Evolutionary conservation across 2,888 invertebrate genomes (phyloP).

Genomic region (Oxyteleia sp.): DNA sequence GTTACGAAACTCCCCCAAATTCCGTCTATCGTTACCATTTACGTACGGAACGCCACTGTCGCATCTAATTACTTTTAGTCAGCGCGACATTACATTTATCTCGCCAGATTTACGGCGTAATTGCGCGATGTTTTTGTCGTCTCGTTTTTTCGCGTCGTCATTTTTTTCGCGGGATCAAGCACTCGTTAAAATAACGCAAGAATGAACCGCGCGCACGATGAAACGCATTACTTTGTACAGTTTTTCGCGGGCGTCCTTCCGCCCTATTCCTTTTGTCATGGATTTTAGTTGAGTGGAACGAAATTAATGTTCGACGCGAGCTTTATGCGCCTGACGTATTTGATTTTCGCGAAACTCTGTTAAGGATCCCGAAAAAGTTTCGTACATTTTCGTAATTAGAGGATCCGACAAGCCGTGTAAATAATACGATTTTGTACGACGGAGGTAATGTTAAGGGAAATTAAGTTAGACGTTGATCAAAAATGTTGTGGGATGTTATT

Average conservation of each 20-base stretch:
- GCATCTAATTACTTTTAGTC: slow-evolving; percentile 55
- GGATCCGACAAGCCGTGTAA: neutral
- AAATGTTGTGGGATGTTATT: too few species aligned
- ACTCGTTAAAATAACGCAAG: slow-evolving; percentile 49
- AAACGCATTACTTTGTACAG: slow-evolving; percentile 37
- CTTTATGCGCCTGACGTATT: slow-evolving; percentile 47
- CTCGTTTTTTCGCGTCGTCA: slow-evolving; percentile 6
- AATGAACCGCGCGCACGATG: slow-evolving; percentile 13
- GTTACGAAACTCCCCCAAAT: slow-evolving; percentile 54
- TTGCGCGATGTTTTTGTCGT: slow-evolving; percentile 35
- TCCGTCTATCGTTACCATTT: slow-evolving; percentile 47
- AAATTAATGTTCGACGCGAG: slow-evolving; percentile 49
- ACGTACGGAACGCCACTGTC: slow-evolving; percentile 35
- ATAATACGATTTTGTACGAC: neutral
- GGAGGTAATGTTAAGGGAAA: neutral
- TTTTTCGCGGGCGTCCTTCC: slow-evolving; percentile 46
- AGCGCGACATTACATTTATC: slow-evolving; percentile 47
- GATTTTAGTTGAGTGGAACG: slow-evolving; percentile 53
- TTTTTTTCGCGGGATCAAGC: slow-evolving; percentile 40
- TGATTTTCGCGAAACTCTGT: slow-evolving; percentile 41
- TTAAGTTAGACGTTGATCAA: too few species aligned
- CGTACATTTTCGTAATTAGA: slow-evolving; percentile 13
- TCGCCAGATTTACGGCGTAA: slow-evolving; percentile 52
- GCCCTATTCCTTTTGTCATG: slow-evolving; percentile 64
- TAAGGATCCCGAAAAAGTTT: slow-evolving; percentile 15